A percentile compares a stretch with the other conserved stretches of the same genome.
These are phyloP conservation scores for Pherbina coryleti DNA, from an alignment of 2,888 invertebrate species.

Conservation along the genomic window DNA sequence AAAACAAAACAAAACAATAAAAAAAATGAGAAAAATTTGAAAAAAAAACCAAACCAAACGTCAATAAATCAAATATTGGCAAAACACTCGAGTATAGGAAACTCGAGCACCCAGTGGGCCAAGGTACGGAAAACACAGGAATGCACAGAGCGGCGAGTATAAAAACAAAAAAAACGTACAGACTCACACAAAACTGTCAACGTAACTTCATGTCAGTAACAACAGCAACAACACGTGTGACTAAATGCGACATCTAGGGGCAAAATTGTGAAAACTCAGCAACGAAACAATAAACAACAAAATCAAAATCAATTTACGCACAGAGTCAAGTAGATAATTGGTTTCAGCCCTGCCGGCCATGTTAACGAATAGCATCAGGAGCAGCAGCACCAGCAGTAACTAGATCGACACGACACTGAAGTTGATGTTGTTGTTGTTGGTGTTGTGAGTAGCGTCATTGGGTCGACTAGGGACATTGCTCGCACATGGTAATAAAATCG, in stretches of 20 bases:
- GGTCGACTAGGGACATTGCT: background rate
- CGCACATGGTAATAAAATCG: background rate
- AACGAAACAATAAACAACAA: background rate
- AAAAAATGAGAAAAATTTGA: no score
- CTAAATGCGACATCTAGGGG: background rate
- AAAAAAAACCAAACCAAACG: background rate
- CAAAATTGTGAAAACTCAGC: background rate
- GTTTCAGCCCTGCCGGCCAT: background rate
- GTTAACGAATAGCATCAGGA: background rate
- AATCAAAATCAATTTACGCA: slow-evolving; percentile 27
- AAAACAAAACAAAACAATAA: background rate
- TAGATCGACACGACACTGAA: background rate
- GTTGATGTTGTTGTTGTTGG: background rate
- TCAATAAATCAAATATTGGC: slow-evolving; percentile 27
- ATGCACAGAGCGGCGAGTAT: background rate
- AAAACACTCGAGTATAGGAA: slow-evolving; percentile 8
- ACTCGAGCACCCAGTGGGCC: slow-evolving; percentile 8
- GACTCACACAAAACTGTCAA: background rate
- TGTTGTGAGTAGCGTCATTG: background rate
- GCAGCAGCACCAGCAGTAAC: background rate
- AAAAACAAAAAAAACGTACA: background rate
- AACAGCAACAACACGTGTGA: background rate
- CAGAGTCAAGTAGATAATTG: slow-evolving; percentile 4
- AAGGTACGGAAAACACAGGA: background rate
- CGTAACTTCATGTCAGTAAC: background rate